Conservation (phyloP, 1,140 invertebrate species). For the Drosophila varians region DNA sequence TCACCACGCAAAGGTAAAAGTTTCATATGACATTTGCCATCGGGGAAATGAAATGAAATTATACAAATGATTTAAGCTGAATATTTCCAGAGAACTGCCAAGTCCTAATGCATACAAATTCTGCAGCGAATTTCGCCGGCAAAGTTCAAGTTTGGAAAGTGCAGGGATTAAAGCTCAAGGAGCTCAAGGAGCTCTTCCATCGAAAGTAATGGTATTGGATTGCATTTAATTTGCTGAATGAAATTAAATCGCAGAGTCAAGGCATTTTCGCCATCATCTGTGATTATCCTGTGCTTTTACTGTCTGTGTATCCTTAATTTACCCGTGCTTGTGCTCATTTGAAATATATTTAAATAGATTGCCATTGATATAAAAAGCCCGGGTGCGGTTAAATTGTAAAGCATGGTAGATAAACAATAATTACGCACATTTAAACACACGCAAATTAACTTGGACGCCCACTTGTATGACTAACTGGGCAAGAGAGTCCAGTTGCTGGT, state of each 20-base stretch:
- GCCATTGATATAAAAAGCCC: constrained; percentile 44
- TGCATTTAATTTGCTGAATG: background rate
- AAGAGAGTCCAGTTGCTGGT: constrained; percentile 12
- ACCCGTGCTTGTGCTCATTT: constrained; percentile 25
- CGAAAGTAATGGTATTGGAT: background rate
- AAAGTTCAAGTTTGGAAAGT: constrained; percentile 1
- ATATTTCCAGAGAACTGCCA: constrained; percentile 30
- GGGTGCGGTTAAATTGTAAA: constrained; percentile 36
- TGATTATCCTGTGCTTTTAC: background rate
- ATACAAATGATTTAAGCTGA: constrained; percentile 43
- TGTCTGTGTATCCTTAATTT: constrained; percentile 12
- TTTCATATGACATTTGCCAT: constrained; percentile 28
- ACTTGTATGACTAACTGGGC: background rate
- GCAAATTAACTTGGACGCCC: constrained; percentile 65
- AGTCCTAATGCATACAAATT: constrained; percentile 25
- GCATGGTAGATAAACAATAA: constrained; percentile 77
- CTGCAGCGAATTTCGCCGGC: background rate
- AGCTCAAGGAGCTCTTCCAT: background rate
- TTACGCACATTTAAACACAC: constrained; percentile 75
- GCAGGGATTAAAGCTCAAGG: background rate
- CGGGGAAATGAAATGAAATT: constrained; percentile 30
- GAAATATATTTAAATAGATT: constrained; percentile 41
- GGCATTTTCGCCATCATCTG: background rate
- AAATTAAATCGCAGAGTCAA: background rate
- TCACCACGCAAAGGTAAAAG: constrained; percentile 33